Conservation (phyloP, 2,113 vertebrate genomes). For the Dryoscopus gambensis region DNA sequence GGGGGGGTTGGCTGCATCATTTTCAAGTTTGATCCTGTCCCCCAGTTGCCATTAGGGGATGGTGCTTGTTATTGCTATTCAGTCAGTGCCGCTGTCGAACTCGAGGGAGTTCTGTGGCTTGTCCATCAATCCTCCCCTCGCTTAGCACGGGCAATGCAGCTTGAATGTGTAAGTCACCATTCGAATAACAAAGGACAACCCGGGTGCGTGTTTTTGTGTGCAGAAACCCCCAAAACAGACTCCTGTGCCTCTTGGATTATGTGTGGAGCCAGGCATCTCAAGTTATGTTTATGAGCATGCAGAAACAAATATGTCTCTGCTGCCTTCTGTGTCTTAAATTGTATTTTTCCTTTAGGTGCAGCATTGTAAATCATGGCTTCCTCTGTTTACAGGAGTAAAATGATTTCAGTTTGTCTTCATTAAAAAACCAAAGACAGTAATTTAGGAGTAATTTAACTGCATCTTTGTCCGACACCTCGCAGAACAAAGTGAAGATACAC, state of each 20-base stretch:
- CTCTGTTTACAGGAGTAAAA: not conserved
- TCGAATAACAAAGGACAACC: not conserved
- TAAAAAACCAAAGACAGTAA: not conserved
- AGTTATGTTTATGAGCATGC: not conserved
- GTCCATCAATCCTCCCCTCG: not conserved
- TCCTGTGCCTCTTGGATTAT: not conserved
- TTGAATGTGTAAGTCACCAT: not conserved
- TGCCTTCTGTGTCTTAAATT: not conserved
- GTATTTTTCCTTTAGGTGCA: not conserved
- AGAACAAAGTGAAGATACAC: not conserved
- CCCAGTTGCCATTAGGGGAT: not conserved
- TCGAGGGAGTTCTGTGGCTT: not conserved
- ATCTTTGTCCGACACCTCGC: not conserved
- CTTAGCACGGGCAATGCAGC: not conserved
- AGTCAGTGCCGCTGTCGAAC: not conserved
- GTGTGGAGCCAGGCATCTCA: not conserved
- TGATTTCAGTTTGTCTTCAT: not conserved
- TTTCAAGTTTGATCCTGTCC: not conserved
- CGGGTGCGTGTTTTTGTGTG: not conserved
- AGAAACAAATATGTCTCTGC: not conserved
- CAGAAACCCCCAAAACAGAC: not conserved
- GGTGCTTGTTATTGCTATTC: constrained; percentile 14
- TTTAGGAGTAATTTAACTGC: not conserved
- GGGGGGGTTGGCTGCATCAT: not conserved
- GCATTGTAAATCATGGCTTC: not conserved